Evolutionary conservation across 30 jellyfish, hydroid and myxozoan species (phyloP).

Genomic region (Chrysaora quinquecirrha): DNA sequence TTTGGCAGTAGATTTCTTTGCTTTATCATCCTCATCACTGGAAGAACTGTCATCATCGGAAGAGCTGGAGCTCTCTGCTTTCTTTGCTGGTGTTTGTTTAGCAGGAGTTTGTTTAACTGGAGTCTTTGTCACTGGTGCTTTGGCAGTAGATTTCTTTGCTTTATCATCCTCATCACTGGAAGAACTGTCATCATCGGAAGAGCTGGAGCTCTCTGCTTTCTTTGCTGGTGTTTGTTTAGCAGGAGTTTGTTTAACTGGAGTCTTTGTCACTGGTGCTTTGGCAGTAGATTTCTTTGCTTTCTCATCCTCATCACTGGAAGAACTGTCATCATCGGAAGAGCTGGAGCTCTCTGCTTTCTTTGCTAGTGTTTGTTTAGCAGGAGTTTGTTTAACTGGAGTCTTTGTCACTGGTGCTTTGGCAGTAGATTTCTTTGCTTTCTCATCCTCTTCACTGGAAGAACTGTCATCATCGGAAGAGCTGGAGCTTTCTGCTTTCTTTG

Average conservation of each 20-base stretch:
- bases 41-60: neutral
- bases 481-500: neutral
- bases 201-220: neutral
- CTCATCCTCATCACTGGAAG: slow-evolving; percentile 7
- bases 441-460: slow-evolving; percentile 13
- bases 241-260: neutral
- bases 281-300: too few species aligned
- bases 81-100: neutral
- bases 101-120: neutral
- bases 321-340: neutral
- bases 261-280: neutral
- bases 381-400: neutral
- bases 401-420: too few species aligned
- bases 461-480: neutral
- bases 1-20: neutral
- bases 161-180: neutral
- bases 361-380: neutral
- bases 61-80: neutral
- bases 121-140: neutral
- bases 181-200: neutral
- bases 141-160: neutral
- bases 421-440: neutral
- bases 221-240: neutral
- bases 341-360: neutral
- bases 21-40: neutral